Evolutionary conservation across 1,140 invertebrate species (phyloP), one percentile per base, ranked within the genome.

Genomic region (Drosophila seguyi): DNA sequence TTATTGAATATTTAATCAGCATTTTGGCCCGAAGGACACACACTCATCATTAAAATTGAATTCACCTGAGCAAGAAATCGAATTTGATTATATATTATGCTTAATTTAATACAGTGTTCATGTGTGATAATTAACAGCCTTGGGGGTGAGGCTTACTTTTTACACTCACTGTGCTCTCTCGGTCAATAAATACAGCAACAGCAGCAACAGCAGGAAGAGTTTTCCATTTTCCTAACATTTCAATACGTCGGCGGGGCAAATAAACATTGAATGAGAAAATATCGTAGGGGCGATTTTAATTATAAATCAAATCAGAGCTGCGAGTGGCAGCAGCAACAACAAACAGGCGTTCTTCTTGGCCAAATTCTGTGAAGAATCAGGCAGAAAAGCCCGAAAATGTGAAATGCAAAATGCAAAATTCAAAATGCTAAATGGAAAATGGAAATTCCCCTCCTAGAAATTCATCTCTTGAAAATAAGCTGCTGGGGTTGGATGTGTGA

Each of bases 221-320:
- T 42, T 57, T 73, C 63, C 22, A 52, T 55, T 42, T 58, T 66
- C 56, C 45, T 20, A 65, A 53, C 45, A 75, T 66, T 76, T 77
- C 53, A 60, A 36, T 73, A 45, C 20, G 47, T 62, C 36, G 34
- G 18, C n/a, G 42, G 14, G 41, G 27, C 56, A 60, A 65, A 69
- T 83, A 82, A 82, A 82, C 80, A 82, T 45, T 6, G 20, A 44
- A 57, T 57, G 63, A 61, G 52, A 62, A 77, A 67, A 72, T 66
- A 14, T 76, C 62, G 39, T 29, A 25, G 53, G 1, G 41, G 41
- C 45, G 47, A 59, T 75, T 73, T 66, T 61, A 76, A 81, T 72
- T 77, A 52, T 25, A 67, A 48, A 63, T 71, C 50, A 55, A 80
- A 75, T 68, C 25, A 13, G 38, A 44, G 56, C 31, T 42, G 11